Conservation (phyloP, 2,113 vertebrate genomes). For the Semnornis frantzii region DNA sequence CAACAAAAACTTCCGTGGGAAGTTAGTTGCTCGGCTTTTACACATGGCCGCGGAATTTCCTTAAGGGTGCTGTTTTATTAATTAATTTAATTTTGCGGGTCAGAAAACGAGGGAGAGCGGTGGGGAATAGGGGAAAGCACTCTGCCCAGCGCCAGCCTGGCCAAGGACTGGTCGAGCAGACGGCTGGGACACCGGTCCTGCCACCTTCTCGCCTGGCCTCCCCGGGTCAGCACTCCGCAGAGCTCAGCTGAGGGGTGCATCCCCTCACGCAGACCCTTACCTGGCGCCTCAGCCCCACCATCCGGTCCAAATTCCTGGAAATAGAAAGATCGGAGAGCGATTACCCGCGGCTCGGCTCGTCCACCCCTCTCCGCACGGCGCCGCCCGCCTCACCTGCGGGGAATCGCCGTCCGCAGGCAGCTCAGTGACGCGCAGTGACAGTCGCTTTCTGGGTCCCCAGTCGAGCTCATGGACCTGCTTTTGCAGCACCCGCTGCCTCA, state of each 20-base stretch:
- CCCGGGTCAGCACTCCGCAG: neutral
- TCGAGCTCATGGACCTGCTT: constrained; percentile 76
- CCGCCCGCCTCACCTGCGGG: constrained; percentile 15
- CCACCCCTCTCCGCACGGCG: fast-evolving
- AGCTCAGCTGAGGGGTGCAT: neutral
- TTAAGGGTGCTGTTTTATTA: neutral
- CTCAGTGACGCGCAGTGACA: constrained; percentile 75
- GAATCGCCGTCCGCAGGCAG: neutral
- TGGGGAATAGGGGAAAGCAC: no score
- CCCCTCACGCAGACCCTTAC: neutral
- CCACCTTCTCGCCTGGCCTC: neutral
- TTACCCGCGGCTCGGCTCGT: neutral
- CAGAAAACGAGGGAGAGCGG: neutral
- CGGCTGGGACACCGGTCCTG: neutral
- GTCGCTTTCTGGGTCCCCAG: constrained; percentile 1
- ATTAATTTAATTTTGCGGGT: neutral
- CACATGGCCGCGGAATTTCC: no score
- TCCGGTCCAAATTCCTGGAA: constrained; percentile 43
- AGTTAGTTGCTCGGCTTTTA: fast-evolving
- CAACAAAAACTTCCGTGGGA: fast-evolving
- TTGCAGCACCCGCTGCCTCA: constrained; percentile 75
- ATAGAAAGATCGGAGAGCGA: neutral
- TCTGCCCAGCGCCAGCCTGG: neutral
- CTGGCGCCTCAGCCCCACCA: constrained; percentile 7
- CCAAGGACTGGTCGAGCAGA: neutral